phyloP scores from a whole-genome alignment of 2,113 vertebrate species.

The Numenius arquata region DNA sequence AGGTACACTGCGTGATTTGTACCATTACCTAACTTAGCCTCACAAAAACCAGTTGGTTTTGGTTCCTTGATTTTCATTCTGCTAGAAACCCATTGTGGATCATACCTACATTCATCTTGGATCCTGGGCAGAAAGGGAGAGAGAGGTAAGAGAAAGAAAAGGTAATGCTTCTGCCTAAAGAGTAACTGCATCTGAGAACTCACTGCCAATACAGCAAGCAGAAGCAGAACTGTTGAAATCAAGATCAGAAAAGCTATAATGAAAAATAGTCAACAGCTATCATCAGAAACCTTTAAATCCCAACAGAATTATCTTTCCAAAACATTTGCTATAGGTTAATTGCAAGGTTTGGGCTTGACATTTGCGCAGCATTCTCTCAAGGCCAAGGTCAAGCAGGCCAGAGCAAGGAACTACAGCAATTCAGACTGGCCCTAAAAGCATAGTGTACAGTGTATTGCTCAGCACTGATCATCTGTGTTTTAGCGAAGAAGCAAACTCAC shows the following conservation, averaged over 20 bases:
- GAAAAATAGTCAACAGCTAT: background rate
- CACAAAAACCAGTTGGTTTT: background rate
- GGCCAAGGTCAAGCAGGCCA: background rate
- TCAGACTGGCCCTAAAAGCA: background rate
- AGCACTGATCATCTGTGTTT: background rate
- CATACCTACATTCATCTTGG: background rate
- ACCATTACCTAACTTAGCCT: background rate
- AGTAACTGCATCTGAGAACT: fast-evolving
- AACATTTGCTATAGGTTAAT: background rate
- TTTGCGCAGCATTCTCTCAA: background rate
- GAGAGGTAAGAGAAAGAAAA: background rate
- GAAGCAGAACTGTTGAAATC: background rate
- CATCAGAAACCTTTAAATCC: background rate
- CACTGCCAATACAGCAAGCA: background rate
- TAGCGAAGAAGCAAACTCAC: background rate
- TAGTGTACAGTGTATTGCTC: background rate
- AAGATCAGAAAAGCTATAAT: background rate
- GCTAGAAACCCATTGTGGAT: background rate
- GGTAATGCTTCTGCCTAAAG: background rate
- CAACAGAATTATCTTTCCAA: background rate
- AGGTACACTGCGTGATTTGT: background rate
- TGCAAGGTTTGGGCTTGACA: background rate
- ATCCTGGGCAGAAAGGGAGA: background rate
- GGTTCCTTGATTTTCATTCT: background rate
- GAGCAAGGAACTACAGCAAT: background rate